Evolutionary conservation across 2,797 vertebrate genomes (phyloP).

Genomic region (Hirundo rustica): DNA sequence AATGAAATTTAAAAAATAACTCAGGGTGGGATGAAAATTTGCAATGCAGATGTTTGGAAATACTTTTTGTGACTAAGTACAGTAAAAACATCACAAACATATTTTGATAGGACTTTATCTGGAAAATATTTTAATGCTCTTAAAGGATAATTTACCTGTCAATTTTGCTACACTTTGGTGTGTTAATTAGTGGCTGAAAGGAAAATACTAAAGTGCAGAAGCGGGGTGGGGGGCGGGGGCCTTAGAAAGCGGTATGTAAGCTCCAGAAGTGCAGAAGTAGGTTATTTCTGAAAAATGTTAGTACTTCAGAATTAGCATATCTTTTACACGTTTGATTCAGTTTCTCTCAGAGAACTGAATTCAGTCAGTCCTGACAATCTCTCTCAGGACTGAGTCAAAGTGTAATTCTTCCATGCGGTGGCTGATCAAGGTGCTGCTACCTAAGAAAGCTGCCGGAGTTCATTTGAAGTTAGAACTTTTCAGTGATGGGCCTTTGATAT

Average conservation of each 20-base stretch:
- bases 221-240: not conserved
- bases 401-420: not conserved
- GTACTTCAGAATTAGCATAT: not conserved
- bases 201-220: slow-evolving; percentile 68
- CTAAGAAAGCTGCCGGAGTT: not conserved
- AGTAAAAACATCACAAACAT: slow-evolving; percentile 26
- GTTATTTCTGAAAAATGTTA: not conserved
- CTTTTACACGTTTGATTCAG: not conserved
- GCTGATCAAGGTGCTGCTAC: not conserved
- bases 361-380: accelerated
- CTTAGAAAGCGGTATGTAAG: not conserved
- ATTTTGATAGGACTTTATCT: slow-evolving; percentile 70
- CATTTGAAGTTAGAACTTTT: not conserved
- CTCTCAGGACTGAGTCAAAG: not conserved
- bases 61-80: slow-evolving; percentile 50
- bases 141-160: slow-evolving; percentile 76
- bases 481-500: not conserved
- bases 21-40: slow-evolving; percentile 58
- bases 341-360: not conserved
- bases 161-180: slow-evolving; percentile 60
- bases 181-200: slow-evolving; percentile 72
- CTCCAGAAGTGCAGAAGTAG: slow-evolving; percentile 1
- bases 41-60: slow-evolving; percentile 37
- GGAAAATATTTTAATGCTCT: slow-evolving; percentile 67
- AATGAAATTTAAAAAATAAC: not conserved